These are phyloP conservation scores for Xiphias gladius DNA, from an alignment of 2,113 vertebrate genomes.

Conservation along the genomic window DNA sequence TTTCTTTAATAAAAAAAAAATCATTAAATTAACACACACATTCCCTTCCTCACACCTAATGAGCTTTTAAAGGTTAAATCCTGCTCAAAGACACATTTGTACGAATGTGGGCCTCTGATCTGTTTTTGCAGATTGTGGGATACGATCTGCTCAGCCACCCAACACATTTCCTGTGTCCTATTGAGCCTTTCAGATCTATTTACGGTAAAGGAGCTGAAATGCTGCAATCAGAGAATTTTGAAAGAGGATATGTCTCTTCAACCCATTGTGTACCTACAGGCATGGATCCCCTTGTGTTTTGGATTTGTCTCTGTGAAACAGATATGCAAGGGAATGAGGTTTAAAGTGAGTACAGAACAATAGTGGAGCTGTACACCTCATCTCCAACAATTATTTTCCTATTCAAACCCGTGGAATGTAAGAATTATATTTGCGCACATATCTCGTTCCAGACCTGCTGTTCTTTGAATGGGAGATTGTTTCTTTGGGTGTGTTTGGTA, in stretches of 20 bases:
- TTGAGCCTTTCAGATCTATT: background rate
- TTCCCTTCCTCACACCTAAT: background rate
- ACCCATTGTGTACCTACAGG: background rate
- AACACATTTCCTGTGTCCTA: background rate
- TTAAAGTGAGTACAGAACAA: background rate
- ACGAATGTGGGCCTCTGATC: background rate
- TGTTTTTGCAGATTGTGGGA: background rate
- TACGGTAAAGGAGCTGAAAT: background rate
- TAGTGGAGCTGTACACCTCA: background rate
- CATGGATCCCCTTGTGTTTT: background rate
- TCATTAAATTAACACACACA: too few species aligned
- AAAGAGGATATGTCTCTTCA: background rate
- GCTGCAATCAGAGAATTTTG: background rate
- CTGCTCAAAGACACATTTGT: background rate
- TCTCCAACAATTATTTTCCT: background rate
- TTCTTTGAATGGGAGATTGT: background rate
- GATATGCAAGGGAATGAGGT: background rate
- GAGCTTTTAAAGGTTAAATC: background rate
- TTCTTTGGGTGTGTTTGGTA: background rate
- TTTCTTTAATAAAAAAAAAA: too few species aligned
- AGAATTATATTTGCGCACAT: background rate
- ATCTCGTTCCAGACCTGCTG: background rate
- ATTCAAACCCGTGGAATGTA: background rate
- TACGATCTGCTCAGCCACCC: background rate
- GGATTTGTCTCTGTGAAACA: background rate